These are phyloP conservation scores for Salpingus planirostris DNA, from an alignment of 2,888 invertebrate genomes.

Conservation along the genomic window DNA sequence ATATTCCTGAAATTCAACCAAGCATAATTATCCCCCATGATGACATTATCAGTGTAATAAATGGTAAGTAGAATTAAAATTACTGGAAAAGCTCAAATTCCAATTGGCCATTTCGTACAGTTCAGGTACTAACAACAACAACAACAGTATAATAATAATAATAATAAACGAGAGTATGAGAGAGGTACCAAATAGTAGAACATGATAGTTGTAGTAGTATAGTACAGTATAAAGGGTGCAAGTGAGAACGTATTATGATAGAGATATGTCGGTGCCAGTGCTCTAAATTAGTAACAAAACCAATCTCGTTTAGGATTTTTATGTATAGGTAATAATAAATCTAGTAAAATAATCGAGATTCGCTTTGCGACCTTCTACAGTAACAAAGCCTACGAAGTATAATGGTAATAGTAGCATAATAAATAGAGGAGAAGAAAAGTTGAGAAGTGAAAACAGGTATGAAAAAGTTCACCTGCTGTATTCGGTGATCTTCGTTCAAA, in stretches of 20 bases:
- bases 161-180: constrained; percentile 15
- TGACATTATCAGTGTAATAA: too few species aligned
- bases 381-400: constrained; percentile 30
- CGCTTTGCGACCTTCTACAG: constrained; percentile 29
- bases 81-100: not conserved
- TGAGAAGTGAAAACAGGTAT: too few species aligned
- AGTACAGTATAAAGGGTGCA: too few species aligned
- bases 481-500: constrained; percentile 35
- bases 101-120: too few species aligned
- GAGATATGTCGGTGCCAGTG: constrained; percentile 43
- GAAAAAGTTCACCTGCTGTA: constrained; percentile 33
- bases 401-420: constrained; percentile 19
- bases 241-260: constrained; percentile 35
- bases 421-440: constrained; percentile 15
- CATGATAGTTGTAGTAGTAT: too few species aligned
- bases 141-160: not conserved
- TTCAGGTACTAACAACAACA: too few species aligned
- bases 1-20: constrained; percentile 51
- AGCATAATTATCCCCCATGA: too few species aligned
- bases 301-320: constrained; percentile 13
- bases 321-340: not conserved
- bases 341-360: constrained; percentile 11
- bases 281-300: constrained; percentile 31
- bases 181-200: constrained; percentile 17
- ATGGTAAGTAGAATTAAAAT: too few species aligned